Evolutionary conservation across 1,140 invertebrate genomes (phyloP), one percentile per base, ranked within the genome.

Genomic region (Andricus grossulariae): DNA sequence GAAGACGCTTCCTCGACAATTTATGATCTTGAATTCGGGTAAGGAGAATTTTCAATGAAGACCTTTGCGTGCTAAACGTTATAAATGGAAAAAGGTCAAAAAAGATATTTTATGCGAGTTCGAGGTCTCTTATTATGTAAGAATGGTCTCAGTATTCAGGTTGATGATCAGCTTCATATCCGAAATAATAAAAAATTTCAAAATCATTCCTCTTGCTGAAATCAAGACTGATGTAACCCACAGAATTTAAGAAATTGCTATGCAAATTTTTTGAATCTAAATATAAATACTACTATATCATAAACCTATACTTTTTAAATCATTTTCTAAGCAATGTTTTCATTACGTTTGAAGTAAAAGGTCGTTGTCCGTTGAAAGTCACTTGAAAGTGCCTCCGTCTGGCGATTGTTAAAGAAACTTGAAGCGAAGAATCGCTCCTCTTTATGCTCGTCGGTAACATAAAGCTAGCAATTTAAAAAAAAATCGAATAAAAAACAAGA

Each of bases 311-410:
- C 32, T 32, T 21, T 60, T 25, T 13, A 11, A 15, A 60, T 60
- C 15, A 15, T 12, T 21, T 25, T 60, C 39, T 60, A 32, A 15
- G 13, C 21, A 32, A 25, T 13, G 21, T 19, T 39, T 60, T 60
- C 6, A 25, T 25, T 15, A 15, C 15, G 15, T 19, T 18, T 55
- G 1, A 55, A 55, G 21, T 4, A 18, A 57, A 57, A 57, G 55
- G 16, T 18, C n/a, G 18, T 55, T 55, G 55, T 57, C 19, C 13
- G 19, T 57, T 57, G 25, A 32, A 60, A 60, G 78, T 78, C 80
- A 71, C 50, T 72, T 77, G 78, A 83, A 84, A 78, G 89, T 90
- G 88, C 73, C 87, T 90, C 88, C 89, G 85, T 83, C 89, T 90
- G 79, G 87, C 71, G 89, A 88, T 82, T 83, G 76, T 78, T 74